Evolutionary conservation across 2,113 vertebrate genomes (phyloP), one percentile per base, ranked within the genome.

Genomic region (Fukomys damarensis): DNA sequence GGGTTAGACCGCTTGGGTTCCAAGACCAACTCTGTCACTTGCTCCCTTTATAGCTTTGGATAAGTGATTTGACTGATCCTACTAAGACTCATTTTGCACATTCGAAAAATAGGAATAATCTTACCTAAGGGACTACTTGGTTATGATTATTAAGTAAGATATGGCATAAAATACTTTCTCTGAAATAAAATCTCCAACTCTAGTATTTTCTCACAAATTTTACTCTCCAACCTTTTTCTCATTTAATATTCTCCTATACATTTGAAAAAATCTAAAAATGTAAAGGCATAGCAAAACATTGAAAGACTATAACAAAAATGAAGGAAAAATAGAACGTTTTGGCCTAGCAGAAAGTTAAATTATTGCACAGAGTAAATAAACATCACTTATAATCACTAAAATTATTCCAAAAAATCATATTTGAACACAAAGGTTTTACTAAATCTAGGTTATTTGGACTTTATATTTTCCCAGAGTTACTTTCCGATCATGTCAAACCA

Each of bases 1-100:
- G 26, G n/a, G 5, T 95, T 56, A 86, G 58, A 74, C 3, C 4
- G 59, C 20, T 43, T 90, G 41, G 74, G 81, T 58, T 32, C 30
- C 81, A 52, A 38, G 65, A 41, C 20, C 54, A 72, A 16, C 2
- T 97, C 91, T 97, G 7, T 58, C 74, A 86, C 5, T 63, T 86
- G 81, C 72, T 79, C 10, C 58, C n/a, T 52, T 89, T 87, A 38
- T n/a, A 61, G 46, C 72, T 89, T 91, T 80, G 56, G 46, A 22
- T 65, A 95, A 96, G 43, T 89, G 2, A 91, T 49, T 94, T 96
- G 6, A 96, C 46, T 61, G 43, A 96, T 32, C 28, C 19, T 32
- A 65, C 22, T 84, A 84, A 87, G 26, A 83, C 14, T 95, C 63
- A 93, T 5, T 70, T 93, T 89, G 7, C 49, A 26, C 32, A 79